Conservation (phyloP, 2,888 invertebrate genomes). For the Drosophila borborema region DNA sequence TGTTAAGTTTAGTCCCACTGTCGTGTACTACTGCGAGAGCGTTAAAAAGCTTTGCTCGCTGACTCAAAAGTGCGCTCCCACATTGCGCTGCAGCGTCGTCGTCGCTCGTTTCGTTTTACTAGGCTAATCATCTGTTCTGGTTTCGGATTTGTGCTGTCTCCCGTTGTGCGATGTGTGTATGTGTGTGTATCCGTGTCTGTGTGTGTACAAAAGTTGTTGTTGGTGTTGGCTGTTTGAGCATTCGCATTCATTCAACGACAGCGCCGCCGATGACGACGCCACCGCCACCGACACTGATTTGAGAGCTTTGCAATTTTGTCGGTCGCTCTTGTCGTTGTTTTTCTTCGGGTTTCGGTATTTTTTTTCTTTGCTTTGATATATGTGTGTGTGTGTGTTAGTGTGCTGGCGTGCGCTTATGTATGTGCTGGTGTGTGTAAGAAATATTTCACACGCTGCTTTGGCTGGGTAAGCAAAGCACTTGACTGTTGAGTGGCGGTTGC, state of each 20-base stretch:
- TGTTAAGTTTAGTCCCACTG: conserved; percentile 7
- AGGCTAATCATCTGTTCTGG: conserved; percentile 84
- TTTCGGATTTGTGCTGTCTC: conserved; percentile 77
- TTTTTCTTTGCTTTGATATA: neutral
- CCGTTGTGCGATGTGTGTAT: conserved; percentile 22
- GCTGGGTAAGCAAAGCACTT: conserved; percentile 74
- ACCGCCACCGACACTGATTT: conserved; percentile 43
- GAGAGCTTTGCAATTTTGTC: conserved; percentile 78
- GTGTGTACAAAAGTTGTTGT: conserved; percentile 20
- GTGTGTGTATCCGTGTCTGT: conserved; percentile 12
- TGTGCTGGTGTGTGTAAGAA: conserved; percentile 56
- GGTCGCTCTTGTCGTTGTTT: conserved; percentile 55
- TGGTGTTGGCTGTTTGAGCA: conserved; percentile 66
- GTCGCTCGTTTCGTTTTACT: conserved; percentile 72
- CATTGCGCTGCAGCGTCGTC: conserved; percentile 40
- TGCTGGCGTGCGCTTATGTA: conserved; percentile 8
- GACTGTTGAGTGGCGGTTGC: conserved; percentile 73
- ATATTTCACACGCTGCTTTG: conserved; percentile 79
- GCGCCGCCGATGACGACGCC: conserved; percentile 18
- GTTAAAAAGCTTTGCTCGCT: conserved; percentile 28
- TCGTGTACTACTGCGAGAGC: conserved; percentile 19
- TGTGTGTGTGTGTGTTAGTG: conserved; percentile 2
- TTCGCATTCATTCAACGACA: conserved; percentile 82
- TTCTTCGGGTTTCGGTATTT: conserved; percentile 33
- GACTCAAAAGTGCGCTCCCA: conserved; percentile 47